Evolutionary conservation across 2,797 vertebrate species (phyloP), one percentile per base, ranked within the genome.

Genomic region (Hydrolagus colliei): DNA sequence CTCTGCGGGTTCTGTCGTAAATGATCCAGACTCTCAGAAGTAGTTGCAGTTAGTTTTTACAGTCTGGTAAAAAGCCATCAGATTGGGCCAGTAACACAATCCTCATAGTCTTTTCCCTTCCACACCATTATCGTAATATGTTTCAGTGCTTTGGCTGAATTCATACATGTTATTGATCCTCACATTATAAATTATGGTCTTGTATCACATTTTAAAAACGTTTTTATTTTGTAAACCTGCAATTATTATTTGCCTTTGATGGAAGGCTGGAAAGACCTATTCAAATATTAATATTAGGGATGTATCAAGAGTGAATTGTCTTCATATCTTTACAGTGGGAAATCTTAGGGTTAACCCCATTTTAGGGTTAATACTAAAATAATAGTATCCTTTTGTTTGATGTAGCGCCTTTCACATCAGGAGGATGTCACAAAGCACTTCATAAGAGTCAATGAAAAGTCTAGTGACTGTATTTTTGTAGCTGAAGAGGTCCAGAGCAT

Each of bases 41-140:
- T 88, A 85, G 86, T 88, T 91, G 7, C 88, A 88, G 84, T 86
- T 85, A 90, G 87, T 92, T 91, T 88, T 84, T 91, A 88, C 88
- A 89, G 87, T 87, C 88, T 92, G 89, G 89, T 90, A 91, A 92
- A 77, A 91, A 92, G 88, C 79, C 88, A 86, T 90, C 89, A 88
- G 86, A 88, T 92, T 78, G 87, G 87, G 86, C 82, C 87, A 87
- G 89, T 89, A 91, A 92, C 79, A 73, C 88, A 89, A 92, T 91
- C 88, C 88, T 85, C 72, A 89, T 88, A 90, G 86, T 86, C 86
- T 89, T 90, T 32, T 89, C 85, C 84, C 90, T 89, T 89, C 88
- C 86, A 86, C 84, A 87, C 88, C 87, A 75, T 88, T 90, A 85
- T 86, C 88, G 87, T 72, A 88, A 52, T 89, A 80, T 27, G 77